A percentile compares a stretch with the other conserved stretches of the same genome.
Evolutionary conservation across 2,888 invertebrate genomes (phyloP).

Genomic region (Cepaea hortensis): DNA sequence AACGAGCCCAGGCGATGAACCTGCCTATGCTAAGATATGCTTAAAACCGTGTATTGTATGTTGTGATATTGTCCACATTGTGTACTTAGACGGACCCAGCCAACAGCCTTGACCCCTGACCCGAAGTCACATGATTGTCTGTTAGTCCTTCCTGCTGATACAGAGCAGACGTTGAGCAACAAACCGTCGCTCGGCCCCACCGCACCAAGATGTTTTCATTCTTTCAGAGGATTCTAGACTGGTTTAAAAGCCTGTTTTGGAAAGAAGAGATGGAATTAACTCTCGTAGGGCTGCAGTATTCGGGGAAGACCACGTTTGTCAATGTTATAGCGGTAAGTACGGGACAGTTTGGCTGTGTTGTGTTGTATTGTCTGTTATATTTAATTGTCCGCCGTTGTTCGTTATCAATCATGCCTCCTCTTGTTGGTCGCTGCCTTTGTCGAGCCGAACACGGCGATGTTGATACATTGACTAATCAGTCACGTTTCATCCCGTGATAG

Average conservation of each 20-base stretch:
- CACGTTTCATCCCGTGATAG: too few species aligned
- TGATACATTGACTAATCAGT: too few species aligned
- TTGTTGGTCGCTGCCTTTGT: too few species aligned
- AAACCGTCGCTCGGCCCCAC: neutral
- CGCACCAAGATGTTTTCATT: constrained; percentile 92
- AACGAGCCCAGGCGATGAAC: too few species aligned
- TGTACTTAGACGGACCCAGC: neutral
- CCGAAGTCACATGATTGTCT: constrained; percentile 45
- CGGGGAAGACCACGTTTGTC: constrained; percentile 99
- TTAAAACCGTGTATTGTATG: too few species aligned
- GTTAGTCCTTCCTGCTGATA: constrained; percentile 41
- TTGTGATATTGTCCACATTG: too few species aligned
- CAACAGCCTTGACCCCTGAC: constrained; percentile 22
- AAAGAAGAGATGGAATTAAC: constrained; percentile 99
- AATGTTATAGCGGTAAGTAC: constrained; percentile 98
- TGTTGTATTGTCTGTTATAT: too few species aligned
- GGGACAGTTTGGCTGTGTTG: too few species aligned
- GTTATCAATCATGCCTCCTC: too few species aligned
- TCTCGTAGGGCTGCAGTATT: constrained; percentile 97
- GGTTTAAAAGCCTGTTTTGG: constrained; percentile 99
- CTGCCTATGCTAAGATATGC: too few species aligned
- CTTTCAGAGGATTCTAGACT: constrained; percentile 98
- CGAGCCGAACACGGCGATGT: too few species aligned
- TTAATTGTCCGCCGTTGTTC: too few species aligned
- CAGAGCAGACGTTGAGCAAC: neutral